Evolutionary conservation across 2,797 vertebrate genomes (phyloP).

Genomic region (Diceros bicornis): DNA sequence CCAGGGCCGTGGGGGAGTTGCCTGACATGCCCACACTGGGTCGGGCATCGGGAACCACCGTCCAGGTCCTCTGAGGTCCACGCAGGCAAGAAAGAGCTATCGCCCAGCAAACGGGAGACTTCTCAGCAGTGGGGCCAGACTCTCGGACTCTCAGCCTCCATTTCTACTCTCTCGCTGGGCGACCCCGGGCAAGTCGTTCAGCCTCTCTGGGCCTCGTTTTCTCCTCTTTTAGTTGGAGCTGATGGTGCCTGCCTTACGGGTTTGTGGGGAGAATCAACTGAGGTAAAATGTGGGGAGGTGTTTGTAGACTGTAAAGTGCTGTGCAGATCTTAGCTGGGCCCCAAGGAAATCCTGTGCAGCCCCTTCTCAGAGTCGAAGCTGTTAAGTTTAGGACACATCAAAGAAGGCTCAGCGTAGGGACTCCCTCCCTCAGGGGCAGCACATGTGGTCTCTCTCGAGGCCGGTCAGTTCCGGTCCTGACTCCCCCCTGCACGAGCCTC

Average conservation of each 20-base stretch:
- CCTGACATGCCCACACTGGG: neutral
- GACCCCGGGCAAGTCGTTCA: neutral
- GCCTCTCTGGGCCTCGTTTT: neutral
- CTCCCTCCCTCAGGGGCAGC: neutral
- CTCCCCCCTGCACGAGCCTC: neutral
- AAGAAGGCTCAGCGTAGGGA: neutral
- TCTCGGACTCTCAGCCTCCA: accelerated
- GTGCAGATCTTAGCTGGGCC: accelerated
- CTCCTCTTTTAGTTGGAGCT: neutral
- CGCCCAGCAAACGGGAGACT: neutral
- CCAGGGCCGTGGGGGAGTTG: neutral
- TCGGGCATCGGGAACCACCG: neutral
- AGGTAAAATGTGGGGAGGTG: neutral
- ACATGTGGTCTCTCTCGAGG: neutral
- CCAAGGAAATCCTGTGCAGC: neutral
- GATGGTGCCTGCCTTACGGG: too few species aligned
- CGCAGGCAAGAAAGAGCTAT: neutral
- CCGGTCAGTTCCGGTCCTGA: neutral
- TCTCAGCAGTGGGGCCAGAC: neutral
- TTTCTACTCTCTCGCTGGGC: neutral
- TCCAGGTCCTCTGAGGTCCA: neutral
- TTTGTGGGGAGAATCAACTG: neutral
- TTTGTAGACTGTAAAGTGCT: neutral
- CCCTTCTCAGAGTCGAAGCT: neutral
- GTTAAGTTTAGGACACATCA: neutral